Evolutionary conservation across 2,113 vertebrate species (phyloP).

Genomic region (Rostratula benghalensis): DNA sequence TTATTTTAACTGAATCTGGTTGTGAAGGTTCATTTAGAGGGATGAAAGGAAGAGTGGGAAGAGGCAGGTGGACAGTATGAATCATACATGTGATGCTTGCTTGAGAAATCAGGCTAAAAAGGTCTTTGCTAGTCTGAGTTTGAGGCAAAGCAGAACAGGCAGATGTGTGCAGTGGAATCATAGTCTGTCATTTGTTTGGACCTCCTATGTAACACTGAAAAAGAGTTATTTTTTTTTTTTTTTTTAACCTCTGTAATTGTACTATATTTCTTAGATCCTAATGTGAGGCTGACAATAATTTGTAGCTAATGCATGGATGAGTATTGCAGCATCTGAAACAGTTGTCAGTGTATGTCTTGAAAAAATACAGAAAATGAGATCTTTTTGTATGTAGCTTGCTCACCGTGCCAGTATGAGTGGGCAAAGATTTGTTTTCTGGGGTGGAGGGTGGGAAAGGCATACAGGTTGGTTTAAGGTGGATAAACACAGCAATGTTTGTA

Average conservation of each 20-base stretch:
- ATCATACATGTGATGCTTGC: background rate
- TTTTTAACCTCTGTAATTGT: background rate
- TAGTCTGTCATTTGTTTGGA: background rate
- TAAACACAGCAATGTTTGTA: background rate
- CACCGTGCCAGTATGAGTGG: background rate
- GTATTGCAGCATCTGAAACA: background rate
- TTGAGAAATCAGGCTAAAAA: background rate
- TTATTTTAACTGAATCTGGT: background rate
- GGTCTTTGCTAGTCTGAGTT: background rate
- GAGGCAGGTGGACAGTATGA: constrained; percentile 1
- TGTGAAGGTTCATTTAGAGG: background rate
- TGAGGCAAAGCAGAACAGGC: background rate
- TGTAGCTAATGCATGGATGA: background rate
- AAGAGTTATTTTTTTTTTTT: background rate
- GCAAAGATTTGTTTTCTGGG: background rate
- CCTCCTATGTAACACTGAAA: background rate
- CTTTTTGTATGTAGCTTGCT: background rate
- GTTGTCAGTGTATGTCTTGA: background rate
- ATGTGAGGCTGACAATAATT: background rate
- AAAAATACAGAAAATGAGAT: background rate
- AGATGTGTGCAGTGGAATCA: background rate
- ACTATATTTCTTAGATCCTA: background rate
- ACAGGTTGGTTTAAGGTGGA: background rate
- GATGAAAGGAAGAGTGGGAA: background rate
- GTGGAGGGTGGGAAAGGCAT: background rate